phyloP scores from a whole-genome alignment of 2,797 vertebrate genomes.

The Poeciliopsis presidionis region DNA sequence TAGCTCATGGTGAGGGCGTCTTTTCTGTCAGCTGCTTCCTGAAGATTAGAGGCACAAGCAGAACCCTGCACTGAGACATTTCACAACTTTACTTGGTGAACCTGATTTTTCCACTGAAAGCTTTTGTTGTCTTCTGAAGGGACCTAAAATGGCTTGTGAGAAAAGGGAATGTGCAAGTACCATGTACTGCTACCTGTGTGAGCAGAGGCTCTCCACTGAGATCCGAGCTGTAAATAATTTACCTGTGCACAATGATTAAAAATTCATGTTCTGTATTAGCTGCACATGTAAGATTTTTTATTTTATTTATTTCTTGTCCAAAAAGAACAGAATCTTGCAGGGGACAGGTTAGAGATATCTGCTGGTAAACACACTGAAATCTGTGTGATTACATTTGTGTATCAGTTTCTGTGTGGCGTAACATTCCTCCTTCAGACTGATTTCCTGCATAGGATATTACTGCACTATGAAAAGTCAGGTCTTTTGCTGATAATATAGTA shows the following conservation, averaged over 20 bases:
- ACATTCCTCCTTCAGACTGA: slow-evolving; percentile 47
- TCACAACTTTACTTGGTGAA: slow-evolving; percentile 55
- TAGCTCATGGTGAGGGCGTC: slow-evolving; percentile 44
- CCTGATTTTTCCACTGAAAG: slow-evolving; percentile 51
- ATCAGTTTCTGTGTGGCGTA: slow-evolving; percentile 20
- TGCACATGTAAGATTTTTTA: slow-evolving; percentile 17
- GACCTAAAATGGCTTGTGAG: slow-evolving; percentile 31
- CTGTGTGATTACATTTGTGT: slow-evolving; percentile 31
- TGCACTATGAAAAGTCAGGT: slow-evolving; percentile 20
- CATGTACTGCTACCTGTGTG: slow-evolving; percentile 11
- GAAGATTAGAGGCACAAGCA: slow-evolving; percentile 63
- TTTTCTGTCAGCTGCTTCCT: slow-evolving; percentile 62
- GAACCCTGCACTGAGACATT: slow-evolving; percentile 44
- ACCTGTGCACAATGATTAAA: slow-evolving; percentile 66
- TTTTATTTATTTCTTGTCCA: slow-evolving; percentile 23
- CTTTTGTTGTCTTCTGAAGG: slow-evolving; percentile 27
- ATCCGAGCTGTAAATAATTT: slow-evolving; percentile 74
- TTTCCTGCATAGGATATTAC: slow-evolving; percentile 75
- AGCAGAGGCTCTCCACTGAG: slow-evolving; percentile 29
- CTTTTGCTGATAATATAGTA: slow-evolving; percentile 61
- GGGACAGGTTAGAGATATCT: slow-evolving; percentile 2
- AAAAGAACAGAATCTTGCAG: slow-evolving; percentile 17
- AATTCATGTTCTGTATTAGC: slow-evolving; percentile 71
- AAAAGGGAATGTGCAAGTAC: slow-evolving; percentile 14
- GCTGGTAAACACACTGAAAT: slow-evolving; percentile 30